A percentile compares a stretch with the other conserved stretches of the same genome.
phyloP scores from a whole-genome alignment of 2,888 invertebrate species.

The Phymatocera aterrima region DNA sequence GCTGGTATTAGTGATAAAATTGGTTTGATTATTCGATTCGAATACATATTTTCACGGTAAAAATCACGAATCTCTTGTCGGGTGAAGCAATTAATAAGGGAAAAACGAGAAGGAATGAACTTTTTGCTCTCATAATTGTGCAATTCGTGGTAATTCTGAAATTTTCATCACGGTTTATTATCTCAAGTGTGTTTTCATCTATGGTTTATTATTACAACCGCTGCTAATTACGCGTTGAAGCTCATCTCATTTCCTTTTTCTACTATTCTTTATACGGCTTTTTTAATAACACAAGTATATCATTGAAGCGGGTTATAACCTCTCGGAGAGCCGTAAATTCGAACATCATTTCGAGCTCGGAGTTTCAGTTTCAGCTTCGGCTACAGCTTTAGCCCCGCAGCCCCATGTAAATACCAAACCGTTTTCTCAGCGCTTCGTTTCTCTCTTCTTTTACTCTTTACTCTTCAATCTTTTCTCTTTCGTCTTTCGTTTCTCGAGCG shows the following conservation, averaged over 20 bases:
- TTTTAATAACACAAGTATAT: slow-evolving; percentile 5
- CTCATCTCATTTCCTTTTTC: background rate
- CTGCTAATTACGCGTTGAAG: background rate
- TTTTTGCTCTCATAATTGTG: background rate
- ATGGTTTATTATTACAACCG: slow-evolving; percentile 3
- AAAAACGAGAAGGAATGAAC: background rate
- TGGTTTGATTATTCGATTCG: no score
- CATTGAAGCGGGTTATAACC: background rate
- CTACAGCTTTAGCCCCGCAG: background rate
- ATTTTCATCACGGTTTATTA: background rate
- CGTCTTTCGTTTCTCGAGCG: slow-evolving; percentile 34
- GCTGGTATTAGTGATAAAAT: no score
- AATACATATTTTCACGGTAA: no score
- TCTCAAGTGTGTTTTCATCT: background rate
- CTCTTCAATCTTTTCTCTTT: background rate
- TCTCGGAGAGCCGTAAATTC: background rate
- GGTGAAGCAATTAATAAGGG: no score
- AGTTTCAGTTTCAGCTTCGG: background rate
- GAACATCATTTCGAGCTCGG: slow-evolving; percentile 1
- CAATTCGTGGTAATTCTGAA: background rate
- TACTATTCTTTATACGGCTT: background rate
- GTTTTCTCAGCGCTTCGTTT: background rate
- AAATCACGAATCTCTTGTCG: no score
- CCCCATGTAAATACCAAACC: slow-evolving; percentile 3
- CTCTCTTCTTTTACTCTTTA: background rate